Evolutionary conservation across 2,888 invertebrate species (phyloP).

Genomic region (Acanthosepion esculentum): DNA sequence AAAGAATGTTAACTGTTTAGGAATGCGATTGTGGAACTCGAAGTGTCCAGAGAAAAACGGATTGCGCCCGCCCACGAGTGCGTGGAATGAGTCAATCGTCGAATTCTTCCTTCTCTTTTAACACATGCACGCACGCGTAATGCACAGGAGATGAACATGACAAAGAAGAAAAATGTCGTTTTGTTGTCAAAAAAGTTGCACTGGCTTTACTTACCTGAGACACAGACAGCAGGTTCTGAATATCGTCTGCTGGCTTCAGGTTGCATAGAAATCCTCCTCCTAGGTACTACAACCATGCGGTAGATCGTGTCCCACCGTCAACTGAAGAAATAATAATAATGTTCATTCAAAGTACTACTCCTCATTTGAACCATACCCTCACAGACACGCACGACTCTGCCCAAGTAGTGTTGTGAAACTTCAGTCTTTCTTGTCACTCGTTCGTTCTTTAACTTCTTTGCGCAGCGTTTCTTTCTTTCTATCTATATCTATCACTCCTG

Average conservation of each 20-base stretch:
- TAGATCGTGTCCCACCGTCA: background rate
- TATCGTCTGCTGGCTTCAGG: conserved; percentile 44
- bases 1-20: too few relatives aligned
- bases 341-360: background rate
- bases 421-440: background rate
- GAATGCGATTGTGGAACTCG: too few relatives aligned
- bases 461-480: background rate
- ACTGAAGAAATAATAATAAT: background rate
- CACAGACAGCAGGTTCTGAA: conserved; percentile 45
- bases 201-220: background rate
- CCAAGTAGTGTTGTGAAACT: background rate
- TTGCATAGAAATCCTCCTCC: conserved; percentile 38
- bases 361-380: background rate
- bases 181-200: background rate
- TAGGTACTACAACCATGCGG: background rate
- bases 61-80: too few relatives aligned
- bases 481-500: background rate
- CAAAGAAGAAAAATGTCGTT: background rate
- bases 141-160: background rate
- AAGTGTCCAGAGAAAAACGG: too few relatives aligned
- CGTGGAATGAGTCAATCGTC: too few relatives aligned
- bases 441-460: background rate
- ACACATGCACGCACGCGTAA: background rate
- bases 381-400: background rate
- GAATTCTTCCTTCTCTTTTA: too few relatives aligned